Evolutionary conservation across 2,888 invertebrate species (phyloP), one percentile per base, ranked within the genome.

Genomic region (Melanargia galathea): DNA sequence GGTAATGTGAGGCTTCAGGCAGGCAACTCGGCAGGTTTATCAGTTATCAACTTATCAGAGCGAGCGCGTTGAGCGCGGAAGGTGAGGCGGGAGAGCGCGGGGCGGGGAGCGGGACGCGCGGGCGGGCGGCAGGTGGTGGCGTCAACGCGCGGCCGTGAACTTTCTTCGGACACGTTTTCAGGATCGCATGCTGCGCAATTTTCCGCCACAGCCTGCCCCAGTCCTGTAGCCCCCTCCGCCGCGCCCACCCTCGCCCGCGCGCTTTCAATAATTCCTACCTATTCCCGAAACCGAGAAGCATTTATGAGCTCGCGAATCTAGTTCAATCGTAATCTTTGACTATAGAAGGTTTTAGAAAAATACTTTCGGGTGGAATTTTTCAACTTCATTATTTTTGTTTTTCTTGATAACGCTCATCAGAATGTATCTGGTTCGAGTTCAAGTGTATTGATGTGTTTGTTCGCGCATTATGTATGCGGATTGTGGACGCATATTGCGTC

Each of bases 141-240:
- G 92, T 92, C 92, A 91, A 92, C 85, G 92, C 82, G 91, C 92
- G 92, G 83, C 92, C 92, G 83, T 92, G 92, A 92, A 92, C 92
- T 91, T 92, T 90, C 91, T 90, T 89, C 84, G 88, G 87, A 84
- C 90, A 90, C 88, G 89, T 90, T 90, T 90, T 90, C 90, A 91
- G 90, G 87, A 89, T 80, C 83, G 79, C 85, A 73, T 86, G 80
- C 89, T 88, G 89, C 90, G 90, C 88, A 90, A 84, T 89, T 85
- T 80, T 82, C 84, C 81, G 84, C 80, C 80, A 81, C 76, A 79
- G 81, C 84, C 82, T 85, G 78, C 76, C 81, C 75, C 79, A 79
- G 77, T 83, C 82, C 77, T 75, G 76, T 76, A 76, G 45, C 63
- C 54, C 56, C 20, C 56, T 22, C 48, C 61, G 35, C 40, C 46